Evolutionary conservation across 1,140 invertebrate genomes (phyloP), one percentile per base, ranked within the genome.

Genomic region (Brachionus asplanchnoidis): DNA sequence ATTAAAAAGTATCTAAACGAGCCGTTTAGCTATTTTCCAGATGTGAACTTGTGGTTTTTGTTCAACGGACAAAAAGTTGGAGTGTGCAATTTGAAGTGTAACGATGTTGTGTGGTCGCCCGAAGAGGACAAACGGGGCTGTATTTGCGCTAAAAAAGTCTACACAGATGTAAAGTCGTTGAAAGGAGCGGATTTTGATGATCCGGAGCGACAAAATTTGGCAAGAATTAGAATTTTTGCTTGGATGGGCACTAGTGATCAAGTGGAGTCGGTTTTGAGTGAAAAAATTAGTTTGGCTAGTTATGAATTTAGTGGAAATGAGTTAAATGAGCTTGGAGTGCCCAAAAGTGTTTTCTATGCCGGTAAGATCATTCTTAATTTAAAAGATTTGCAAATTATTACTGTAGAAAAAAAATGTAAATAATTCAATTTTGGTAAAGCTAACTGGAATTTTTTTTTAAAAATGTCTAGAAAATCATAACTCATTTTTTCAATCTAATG

Each of bases 21-120:
- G 32, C 79, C 79, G 32, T 68, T 82, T 2, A 60, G 79, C 53
- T 82, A 82, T 26, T 82, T 82, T 82, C 79, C 79, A 5, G 79
- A 82, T 46, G 36, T 82, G 5, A 82, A 40, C 42, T 40, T 82
- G n/a, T 82, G 79, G 79, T 44, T 82, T 20, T 14, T 82, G 28
- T 44, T 40, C 14, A 36, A 82, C 20, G 20, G 65, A 17, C 50
- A 82, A 46, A 53, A 53, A 6, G 53, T 82, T 9, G 79, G 79
- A 26, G 79, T 46, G n/a, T 82, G 79, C 28, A 82, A 42, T 23
- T 20, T 82, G 9, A 60, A 46, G 26, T 82, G 50, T 14, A 23
- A 68, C 65, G 79, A 82, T 36, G 12, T 68, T 28, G 60, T 82
- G 3, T 82, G 79, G 79, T 82, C 79, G n/a, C 8, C 23, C 17